Base-by-base conservation (phyloP, 2,113 vertebrate species). In the Sapayoa aenigma region DNA sequence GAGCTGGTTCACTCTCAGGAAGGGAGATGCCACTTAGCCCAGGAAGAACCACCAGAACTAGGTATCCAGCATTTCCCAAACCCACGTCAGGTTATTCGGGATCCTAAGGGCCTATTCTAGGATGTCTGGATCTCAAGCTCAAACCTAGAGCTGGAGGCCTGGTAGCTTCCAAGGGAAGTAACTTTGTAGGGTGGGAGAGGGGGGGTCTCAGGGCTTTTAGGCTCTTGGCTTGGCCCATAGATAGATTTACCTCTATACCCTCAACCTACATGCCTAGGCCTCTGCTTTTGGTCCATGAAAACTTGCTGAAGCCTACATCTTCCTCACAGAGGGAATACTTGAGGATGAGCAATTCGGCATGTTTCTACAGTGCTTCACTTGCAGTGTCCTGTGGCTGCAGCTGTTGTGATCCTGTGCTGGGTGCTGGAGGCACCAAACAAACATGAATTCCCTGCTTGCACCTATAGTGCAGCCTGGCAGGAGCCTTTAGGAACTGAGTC, bases 341-440 rank as follows among this genome's bases (percentile, higher is more conserved):
- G 55, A 41, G 74, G 49, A 65, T 60, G 22, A 91, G 55, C 31
- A 88, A 58, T 88, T 30, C 77, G 33, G 44, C 85, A 30, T 74
- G 87, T 77, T 93, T 53, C 85, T 93, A 44, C 87, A 96, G 67
- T 31, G 53, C 41, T 76, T 49, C 53, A 39, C 81, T 30, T 82
- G 87, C 84, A 73, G 28, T 20, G 66, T 56, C 89, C 77, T 79
- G 77, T 30, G 28, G 8, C 53, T 49, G 58, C 3, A 1, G 66
- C 56, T 1, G 3, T 44, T 79, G 37, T 37, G 85, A 73, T 73
- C 66, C 52, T 46, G 41, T 66, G 18, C 37, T 39, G 75, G 35
- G 69, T 14, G 42, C 52, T 67, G 87, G 17, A 95, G 44, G 58
- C 37, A 35, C 23, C 58, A 28, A 69, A 76, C 39, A 39, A 75